phyloP scores from a whole-genome alignment of 2,113 vertebrate species.

The Ammospiza caudacuta region DNA sequence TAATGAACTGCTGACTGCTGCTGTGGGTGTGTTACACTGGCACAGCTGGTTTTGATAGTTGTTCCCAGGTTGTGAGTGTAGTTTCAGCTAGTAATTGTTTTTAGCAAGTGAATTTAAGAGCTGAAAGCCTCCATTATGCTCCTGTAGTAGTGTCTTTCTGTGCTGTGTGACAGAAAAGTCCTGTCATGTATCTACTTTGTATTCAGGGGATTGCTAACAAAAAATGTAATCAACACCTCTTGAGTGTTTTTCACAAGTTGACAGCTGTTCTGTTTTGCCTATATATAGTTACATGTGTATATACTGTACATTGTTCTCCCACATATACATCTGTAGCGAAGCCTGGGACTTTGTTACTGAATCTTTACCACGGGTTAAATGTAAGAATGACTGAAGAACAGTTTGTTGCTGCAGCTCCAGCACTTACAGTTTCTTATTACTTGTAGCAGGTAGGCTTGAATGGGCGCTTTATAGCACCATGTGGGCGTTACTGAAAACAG shows the following conservation, averaged over 20 bases:
- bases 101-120: not conserved
- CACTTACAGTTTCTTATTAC: not conserved
- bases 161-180: not conserved
- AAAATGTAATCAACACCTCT: rapidly evolving
- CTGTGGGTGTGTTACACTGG: not conserved
- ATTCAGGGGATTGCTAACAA: not conserved
- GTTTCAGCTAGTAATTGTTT: not conserved
- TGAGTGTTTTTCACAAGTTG: not conserved
- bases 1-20: not conserved
- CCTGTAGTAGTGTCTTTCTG: not conserved
- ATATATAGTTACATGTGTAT: not conserved
- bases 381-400: not conserved
- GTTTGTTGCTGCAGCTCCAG: not conserved
- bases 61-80: not conserved
- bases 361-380: not conserved
- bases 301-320: not conserved
- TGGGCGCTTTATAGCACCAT: rapidly evolving
- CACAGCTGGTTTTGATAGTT: not conserved
- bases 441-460: not conserved
- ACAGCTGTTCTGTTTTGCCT: not conserved
- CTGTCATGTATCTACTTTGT: not conserved
- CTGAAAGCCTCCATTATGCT: not conserved
- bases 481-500: not conserved
- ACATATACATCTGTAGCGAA: not conserved
- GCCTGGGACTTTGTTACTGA: not conserved